phyloP scores from a whole-genome alignment of 37 sponge, comb jelly and placozoan species.

The Hexactinellida sp. region DNA sequence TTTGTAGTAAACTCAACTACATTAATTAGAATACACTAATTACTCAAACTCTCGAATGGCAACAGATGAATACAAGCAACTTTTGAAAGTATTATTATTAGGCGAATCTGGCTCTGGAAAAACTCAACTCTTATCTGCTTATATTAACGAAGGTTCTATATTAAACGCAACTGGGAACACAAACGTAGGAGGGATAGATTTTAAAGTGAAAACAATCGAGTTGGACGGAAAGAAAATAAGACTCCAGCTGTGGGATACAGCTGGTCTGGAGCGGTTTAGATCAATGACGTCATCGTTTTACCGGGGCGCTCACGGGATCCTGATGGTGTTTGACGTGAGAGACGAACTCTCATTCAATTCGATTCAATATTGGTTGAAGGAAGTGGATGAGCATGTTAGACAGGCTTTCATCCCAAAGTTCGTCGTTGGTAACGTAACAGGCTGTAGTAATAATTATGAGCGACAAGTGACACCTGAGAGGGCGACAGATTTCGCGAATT shows the following conservation, averaged over 20 bases:
- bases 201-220: neutral
- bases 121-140: neutral
- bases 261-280: neutral
- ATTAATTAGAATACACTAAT: neutral
- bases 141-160: neutral
- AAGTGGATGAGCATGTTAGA: neutral
- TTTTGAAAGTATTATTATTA: neutral
- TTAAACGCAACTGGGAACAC: neutral
- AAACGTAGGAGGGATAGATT: neutral
- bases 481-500: neutral
- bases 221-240: neutral
- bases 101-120: neutral
- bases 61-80: neutral
- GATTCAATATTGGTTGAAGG: slow-evolving; percentile 8
- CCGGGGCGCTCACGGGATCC: neutral
- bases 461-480: neutral
- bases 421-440: neutral
- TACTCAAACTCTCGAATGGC: neutral
- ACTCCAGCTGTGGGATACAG: slow-evolving; percentile 3
- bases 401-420: neutral
- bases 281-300: slow-evolving; percentile 14
- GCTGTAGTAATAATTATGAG: neutral
- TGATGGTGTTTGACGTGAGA: neutral
- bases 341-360: slow-evolving; percentile 6
- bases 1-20: neutral